A percentile compares a stretch with the other conserved stretches of the same genome.
These are phyloP conservation scores for Phenganax marumi DNA, from an alignment of 92 coral and sea anemone genomes.

Conservation along the genomic window DNA sequence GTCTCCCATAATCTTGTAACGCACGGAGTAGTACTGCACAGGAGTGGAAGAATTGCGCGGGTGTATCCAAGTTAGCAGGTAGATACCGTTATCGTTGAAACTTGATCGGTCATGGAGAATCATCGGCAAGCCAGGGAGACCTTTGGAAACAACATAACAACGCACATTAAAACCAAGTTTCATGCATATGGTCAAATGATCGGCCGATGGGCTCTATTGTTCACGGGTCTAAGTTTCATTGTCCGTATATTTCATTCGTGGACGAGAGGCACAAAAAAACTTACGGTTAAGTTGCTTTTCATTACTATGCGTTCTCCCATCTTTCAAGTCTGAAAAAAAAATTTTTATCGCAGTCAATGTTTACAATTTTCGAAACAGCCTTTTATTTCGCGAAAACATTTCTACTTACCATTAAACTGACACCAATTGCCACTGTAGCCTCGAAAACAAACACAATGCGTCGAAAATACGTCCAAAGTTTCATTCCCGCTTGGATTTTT, in stretches of 20 bases:
- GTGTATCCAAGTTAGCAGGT: background rate
- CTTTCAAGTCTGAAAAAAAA: too few relatives aligned
- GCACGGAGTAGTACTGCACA: constrained; percentile 10
- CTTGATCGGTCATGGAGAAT: background rate
- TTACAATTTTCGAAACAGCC: too few relatives aligned
- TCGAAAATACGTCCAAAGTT: background rate
- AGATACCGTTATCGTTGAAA: background rate
- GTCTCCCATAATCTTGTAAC: background rate
- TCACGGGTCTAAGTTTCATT: too few relatives aligned
- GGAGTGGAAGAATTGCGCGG: background rate
- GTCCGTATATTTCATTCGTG: too few relatives aligned
- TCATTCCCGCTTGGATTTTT: too few relatives aligned
- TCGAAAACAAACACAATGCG: constrained; percentile 26
- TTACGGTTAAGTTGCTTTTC: too few relatives aligned
- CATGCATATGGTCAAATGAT: background rate
- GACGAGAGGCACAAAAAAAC: too few relatives aligned
- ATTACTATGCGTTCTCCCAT: too few relatives aligned
- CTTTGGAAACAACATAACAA: background rate
- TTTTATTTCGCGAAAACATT: too few relatives aligned
- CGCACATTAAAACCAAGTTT: background rate
- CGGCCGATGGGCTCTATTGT: too few relatives aligned
- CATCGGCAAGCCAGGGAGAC: constrained; percentile 4
- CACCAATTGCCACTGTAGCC: constrained; percentile 37
- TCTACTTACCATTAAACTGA: constrained; percentile 14
- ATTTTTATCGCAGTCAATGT: too few relatives aligned